A percentile compares a stretch with the other conserved stretches of the same genome.
phyloP scores from a whole-genome alignment of 2,113 vertebrate species.

The Dicrurus megarhynchus region DNA sequence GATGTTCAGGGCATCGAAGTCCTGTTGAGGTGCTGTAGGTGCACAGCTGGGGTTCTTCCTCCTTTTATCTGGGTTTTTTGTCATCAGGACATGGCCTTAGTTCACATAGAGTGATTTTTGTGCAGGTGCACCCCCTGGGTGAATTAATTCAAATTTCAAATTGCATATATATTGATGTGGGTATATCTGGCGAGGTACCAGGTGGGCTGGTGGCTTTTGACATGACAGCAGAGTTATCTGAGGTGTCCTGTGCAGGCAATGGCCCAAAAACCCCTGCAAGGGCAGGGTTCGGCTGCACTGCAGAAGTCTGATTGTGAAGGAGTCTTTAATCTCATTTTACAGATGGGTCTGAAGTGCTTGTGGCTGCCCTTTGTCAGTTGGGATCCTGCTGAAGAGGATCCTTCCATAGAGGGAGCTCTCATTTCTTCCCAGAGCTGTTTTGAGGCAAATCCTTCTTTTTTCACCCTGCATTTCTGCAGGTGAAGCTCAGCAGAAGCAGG shows the following conservation, averaged over 20 bases:
- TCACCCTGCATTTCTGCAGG: neutral
- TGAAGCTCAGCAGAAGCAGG: neutral
- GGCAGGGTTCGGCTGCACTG: neutral
- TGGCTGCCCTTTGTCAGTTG: neutral
- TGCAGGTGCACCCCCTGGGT: neutral
- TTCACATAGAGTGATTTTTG: neutral
- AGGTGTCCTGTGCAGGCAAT: neutral
- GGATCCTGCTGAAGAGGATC: neutral
- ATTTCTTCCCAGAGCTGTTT: neutral
- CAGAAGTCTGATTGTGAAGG: neutral
- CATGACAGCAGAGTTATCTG: neutral
- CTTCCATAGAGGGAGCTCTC: neutral
- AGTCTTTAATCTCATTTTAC: neutral
- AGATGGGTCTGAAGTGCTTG: neutral
- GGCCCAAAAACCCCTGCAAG: rapidly evolving
- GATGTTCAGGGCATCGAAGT: neutral
- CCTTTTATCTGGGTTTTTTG: neutral
- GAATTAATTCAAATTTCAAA: neutral
- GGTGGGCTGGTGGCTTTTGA: neutral
- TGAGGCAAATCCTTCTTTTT: neutral
- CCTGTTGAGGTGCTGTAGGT: neutral
- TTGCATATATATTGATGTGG: rapidly evolving
- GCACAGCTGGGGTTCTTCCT: neutral
- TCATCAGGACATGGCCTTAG: neutral
- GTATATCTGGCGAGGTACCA: neutral